These are phyloP conservation scores for Euphydryas editha DNA, from an alignment of 2,888 invertebrate genomes.

Conservation along the genomic window DNA sequence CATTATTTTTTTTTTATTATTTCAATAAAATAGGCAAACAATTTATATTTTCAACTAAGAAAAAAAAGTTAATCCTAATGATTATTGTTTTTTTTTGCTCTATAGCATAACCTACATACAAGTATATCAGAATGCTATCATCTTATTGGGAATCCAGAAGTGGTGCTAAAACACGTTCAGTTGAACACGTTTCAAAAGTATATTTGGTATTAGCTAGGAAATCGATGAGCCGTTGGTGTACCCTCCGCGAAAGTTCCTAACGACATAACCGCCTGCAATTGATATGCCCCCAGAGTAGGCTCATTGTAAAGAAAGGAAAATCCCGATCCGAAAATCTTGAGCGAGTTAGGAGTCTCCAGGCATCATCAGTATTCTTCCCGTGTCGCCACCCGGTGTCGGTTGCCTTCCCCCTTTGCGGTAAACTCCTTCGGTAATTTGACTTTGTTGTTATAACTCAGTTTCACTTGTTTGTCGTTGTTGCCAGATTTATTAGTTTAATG, in stretches of 20 bases:
- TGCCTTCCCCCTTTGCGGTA: constrained; percentile 66
- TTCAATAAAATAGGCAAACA: too few relatives aligned
- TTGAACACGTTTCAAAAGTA: constrained; percentile 45
- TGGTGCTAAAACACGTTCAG: constrained; percentile 17
- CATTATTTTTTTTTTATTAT: too few relatives aligned
- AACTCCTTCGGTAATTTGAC: constrained; percentile 83
- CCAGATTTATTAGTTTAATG: constrained; percentile 80
- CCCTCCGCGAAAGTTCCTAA: constrained; percentile 78
- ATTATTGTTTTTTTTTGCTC: too few relatives aligned
- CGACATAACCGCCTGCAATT: constrained; percentile 84
- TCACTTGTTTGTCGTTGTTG: constrained; percentile 78
- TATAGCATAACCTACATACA: not conserved
- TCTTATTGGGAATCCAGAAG: not conserved
- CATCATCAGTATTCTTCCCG: constrained; percentile 74
- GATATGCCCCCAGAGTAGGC: constrained; percentile 83
- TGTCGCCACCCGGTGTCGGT: constrained; percentile 73
- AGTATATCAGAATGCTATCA: not conserved
- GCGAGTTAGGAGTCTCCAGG: constrained; percentile 72
- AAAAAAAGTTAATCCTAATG: too few relatives aligned
- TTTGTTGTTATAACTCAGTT: constrained; percentile 84
- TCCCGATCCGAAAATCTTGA: constrained; percentile 82
- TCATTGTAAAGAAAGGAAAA: constrained; percentile 84
- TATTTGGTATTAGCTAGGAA: constrained; percentile 66
- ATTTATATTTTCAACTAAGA: too few relatives aligned
- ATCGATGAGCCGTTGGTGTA: constrained; percentile 71